Evolutionary conservation across 2,888 invertebrate genomes (phyloP).

Genomic region (Lypha dubia): DNA sequence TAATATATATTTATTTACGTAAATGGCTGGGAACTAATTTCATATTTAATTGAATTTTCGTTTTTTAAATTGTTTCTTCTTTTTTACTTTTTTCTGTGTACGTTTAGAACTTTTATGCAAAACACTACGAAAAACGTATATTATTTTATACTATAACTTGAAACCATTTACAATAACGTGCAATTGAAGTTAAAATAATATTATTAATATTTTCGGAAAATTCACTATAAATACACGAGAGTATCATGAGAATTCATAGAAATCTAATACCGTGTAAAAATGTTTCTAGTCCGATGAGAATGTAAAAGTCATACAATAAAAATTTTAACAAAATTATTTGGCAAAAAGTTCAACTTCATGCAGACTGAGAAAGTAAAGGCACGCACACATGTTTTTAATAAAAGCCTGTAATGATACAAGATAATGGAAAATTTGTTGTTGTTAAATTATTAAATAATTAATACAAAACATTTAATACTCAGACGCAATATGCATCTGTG

Average conservation of each 20-base stretch:
- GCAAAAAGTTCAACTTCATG: not conserved
- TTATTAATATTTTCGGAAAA: too few relatives aligned
- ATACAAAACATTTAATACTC: conserved; percentile 46
- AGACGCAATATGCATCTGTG: conserved; percentile 12
- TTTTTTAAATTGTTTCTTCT: too few relatives aligned
- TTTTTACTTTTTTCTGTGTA: too few relatives aligned
- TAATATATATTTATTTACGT: too few relatives aligned
- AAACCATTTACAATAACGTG: too few relatives aligned
- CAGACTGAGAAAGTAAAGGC: not conserved
- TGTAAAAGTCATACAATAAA: not conserved
- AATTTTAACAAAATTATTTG: conserved; percentile 12
- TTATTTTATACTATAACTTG: too few relatives aligned
- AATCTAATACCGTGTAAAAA: conserved; percentile 4
- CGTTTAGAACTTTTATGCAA: too few relatives aligned
- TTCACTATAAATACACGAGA: not conserved
- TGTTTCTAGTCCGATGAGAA: not conserved
- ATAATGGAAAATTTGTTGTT: conserved; percentile 47
- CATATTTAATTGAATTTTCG: too few relatives aligned
- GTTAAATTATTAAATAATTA: conserved; percentile 63
- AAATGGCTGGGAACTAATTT: too few relatives aligned
- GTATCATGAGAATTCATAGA: not conserved
- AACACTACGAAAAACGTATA: too few relatives aligned
- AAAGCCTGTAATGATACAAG: conserved; percentile 54
- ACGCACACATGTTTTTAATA: not conserved
- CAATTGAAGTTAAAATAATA: too few relatives aligned